Base-by-base conservation (phyloP, 1,140 invertebrate genomes). In the Sarcophaga bullata region DNA sequence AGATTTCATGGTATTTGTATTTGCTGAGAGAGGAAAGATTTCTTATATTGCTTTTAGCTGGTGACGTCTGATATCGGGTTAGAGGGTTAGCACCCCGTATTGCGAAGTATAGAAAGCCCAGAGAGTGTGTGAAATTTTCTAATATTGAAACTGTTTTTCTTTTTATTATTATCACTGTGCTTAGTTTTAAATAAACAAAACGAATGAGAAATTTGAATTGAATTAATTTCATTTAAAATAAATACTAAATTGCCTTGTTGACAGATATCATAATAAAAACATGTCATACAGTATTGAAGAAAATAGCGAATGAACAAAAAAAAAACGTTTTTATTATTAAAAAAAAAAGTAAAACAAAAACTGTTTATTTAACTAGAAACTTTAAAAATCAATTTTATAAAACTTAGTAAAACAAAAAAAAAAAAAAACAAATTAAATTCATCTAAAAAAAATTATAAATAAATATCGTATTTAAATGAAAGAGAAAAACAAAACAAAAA, bases 221-320 rank as follows among this genome's bases (percentile, higher is more conserved):
- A 37, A 37, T 37, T 37, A 37, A 37, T 37, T 37, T 37, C 25
- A 37, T 19, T 25, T 19, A 68, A 58, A 58, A 8, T 52, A 50
- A 50, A 49, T 78, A 78, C 75, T 15, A 50, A 48, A 78, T 78
- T 78, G 75, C 75, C 75, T 78, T 78, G 75, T 78, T 78, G 75
- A 78, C 4, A 37, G 25, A 37, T 78, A 78, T 78, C 75, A 50
- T 78, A 78, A 78, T 78, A 52, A 50, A 52, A 78, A 78, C 49
- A 17, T n/a, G n/a, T 49, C 73, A 76, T 76, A 48, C 15, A 76
- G 48, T 49, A 78, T 78, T 78, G 50, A 78, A 37, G 25, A 37
- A 19, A 76, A 15, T 76, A 76, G 47, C 73, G 8, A 76, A 76
- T 25, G 19, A 73, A 49, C 25, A 49, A 52, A 78, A 78, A 68